A percentile compares a stretch with the other conserved stretches of the same genome.
Conservation (phyloP, 2,113 vertebrate genomes). For the Mungos mungo region DNA sequence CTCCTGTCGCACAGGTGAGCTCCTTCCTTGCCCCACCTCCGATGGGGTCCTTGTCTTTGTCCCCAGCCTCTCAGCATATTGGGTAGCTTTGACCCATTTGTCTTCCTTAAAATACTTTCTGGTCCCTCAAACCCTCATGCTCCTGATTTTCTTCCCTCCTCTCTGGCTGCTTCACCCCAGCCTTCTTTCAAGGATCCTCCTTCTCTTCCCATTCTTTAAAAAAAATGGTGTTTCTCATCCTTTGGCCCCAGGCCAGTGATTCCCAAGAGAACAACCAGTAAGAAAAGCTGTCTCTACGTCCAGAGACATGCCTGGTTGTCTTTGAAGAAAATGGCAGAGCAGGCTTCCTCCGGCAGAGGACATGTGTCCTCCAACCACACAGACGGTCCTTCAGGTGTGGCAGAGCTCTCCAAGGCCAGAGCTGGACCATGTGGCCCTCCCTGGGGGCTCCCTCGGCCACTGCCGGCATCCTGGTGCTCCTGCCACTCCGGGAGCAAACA, state of each 20-base stretch:
- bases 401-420: background rate
- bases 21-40: background rate
- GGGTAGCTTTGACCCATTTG: background rate
- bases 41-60: too few species aligned
- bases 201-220: background rate
- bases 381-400: background rate
- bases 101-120: background rate
- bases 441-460: too few species aligned
- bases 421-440: background rate
- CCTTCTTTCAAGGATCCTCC: background rate
- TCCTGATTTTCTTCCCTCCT: background rate
- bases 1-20: background rate
- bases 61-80: background rate
- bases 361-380: rapidly evolving
- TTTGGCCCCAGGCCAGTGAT: background rate
- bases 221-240: background rate
- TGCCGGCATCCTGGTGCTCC: rapidly evolving
- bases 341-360: background rate
- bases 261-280: background rate
- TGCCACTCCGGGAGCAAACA: background rate
- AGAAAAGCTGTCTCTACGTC: background rate
- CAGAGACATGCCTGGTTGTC: rapidly evolving
- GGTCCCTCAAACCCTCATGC: background rate
- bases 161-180: background rate
- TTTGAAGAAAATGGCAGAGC: background rate